Evolutionary conservation across 2,888 invertebrate species (phyloP), one percentile per base, ranked within the genome.

Genomic region (Cephus pygmeus): DNA sequence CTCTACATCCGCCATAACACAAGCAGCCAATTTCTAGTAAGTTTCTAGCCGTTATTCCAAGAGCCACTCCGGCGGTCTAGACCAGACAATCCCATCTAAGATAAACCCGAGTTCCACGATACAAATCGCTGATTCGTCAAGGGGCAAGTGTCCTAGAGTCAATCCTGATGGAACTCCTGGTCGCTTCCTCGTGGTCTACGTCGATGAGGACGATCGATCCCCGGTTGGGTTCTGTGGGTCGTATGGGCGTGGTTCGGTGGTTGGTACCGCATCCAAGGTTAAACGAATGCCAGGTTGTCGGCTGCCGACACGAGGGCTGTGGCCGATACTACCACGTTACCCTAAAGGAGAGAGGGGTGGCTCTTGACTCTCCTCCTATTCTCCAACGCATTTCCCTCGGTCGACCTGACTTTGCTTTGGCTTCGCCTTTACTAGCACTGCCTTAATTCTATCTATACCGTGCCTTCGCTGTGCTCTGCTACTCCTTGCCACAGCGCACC

Each of bases 201-300:
- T 56, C 56, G 56, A 56, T 56, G 56, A 56, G 56, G 2, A 56
- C 71, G 71, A 31, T 71, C 71, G 71, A 71, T 71, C 71, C 12
- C 11, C 31, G 12, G 23, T 56, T 23, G 56, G 56, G 56, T 23
- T 56, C 56, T 56, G 56, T 56, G 56, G 56, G 23, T 56, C 56
- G 56, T 33, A 71, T 34, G 71, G 71, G 71, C 71, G 71, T 71
- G 71, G 71, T 34, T 31, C 71, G 71, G 71, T 71, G 71, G 71
- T 71, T 71, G 71, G 71, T 71, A 71, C 71, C 71, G 31, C 71
- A 23, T 71, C 71, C 71, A 71, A 71, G 71, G 71, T 71, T 71
- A 71, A 71, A 71, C 71, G 71, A 71, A 71, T 71, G 23, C 31
- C 31, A 34, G 31, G 71, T 71, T 34, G 71, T 15, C 31, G 33